Conservation (phyloP, 2,113 vertebrate genomes). For the Leptosomus discolor region DNA sequence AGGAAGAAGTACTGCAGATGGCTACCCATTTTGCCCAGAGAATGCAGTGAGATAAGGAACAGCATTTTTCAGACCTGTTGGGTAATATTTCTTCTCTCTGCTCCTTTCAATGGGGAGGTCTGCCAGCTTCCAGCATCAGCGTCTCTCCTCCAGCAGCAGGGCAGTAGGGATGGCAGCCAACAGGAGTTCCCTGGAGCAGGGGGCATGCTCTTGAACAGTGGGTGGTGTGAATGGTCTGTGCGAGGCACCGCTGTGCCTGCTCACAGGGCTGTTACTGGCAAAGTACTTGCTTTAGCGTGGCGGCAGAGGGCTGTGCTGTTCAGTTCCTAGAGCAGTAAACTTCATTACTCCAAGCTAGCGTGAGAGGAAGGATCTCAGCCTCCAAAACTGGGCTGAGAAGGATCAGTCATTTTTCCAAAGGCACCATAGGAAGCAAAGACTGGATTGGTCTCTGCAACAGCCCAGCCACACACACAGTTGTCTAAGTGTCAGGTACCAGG, state of each 20-base stretch:
- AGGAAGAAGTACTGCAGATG: background rate
- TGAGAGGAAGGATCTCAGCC: background rate
- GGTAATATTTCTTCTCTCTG: background rate
- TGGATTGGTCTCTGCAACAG: background rate
- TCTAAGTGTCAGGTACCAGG: background rate
- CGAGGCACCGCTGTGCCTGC: background rate
- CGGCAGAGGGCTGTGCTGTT: background rate
- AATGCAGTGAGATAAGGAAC: background rate
- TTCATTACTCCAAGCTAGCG: background rate
- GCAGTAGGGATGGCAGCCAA: background rate
- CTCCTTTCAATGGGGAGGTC: background rate
- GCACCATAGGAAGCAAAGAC: background rate
- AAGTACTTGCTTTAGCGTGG: background rate
- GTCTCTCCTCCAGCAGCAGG: background rate
- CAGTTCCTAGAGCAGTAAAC: background rate
- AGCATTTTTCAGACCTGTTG: background rate
- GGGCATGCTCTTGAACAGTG: background rate
- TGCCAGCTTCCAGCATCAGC: background rate
- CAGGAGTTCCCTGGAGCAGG: background rate
- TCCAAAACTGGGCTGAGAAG: background rate
- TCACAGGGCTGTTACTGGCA: background rate
- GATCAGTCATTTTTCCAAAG: background rate
- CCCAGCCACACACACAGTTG: rapidly evolving
- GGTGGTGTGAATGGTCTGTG: background rate
- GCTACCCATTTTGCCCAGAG: background rate